These are phyloP conservation scores for Diplodus puntazzo DNA, from an alignment of 2,797 vertebrate species.

Conservation along the genomic window DNA sequence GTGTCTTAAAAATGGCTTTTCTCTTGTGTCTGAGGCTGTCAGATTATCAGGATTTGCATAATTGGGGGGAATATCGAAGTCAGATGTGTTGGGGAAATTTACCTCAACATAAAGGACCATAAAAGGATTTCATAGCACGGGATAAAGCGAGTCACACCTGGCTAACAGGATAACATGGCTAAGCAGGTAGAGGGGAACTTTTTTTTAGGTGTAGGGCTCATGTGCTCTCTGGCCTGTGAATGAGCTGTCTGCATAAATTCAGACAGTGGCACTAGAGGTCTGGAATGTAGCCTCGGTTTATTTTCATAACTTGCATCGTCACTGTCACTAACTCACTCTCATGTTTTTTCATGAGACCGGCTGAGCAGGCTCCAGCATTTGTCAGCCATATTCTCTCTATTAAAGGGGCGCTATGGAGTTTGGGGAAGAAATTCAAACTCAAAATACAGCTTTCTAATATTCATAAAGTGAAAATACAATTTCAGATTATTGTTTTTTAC, in stretches of 20 bases:
- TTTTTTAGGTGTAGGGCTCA: slow-evolving; percentile 22
- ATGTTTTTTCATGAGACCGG: neutral
- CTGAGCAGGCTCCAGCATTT: neutral
- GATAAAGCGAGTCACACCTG: slow-evolving; percentile 43
- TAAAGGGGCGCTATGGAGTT: too few relatives aligned
- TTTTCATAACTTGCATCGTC: slow-evolving; percentile 54
- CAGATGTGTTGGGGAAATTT: slow-evolving; percentile 32
- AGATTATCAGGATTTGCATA: slow-evolving; percentile 69
- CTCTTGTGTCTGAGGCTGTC: slow-evolving; percentile 31
- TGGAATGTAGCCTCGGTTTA: slow-evolving; percentile 55
- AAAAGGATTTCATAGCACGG: slow-evolving; percentile 48
- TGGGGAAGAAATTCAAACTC: too few relatives aligned
- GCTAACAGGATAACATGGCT: slow-evolving; percentile 53
- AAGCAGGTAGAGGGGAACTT: slow-evolving; percentile 17
- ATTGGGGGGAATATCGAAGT: slow-evolving; percentile 51
- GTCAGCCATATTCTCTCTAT: neutral
- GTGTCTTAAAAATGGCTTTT: slow-evolving; percentile 36
- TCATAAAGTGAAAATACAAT: too few relatives aligned
- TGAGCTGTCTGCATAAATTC: slow-evolving; percentile 40
- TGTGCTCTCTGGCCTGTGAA: slow-evolving; percentile 10
- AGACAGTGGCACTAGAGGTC: slow-evolving; percentile 34
- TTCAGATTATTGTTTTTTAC: too few relatives aligned
- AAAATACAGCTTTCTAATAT: too few relatives aligned
- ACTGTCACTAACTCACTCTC: slow-evolving; percentile 2
- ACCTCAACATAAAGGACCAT: slow-evolving; percentile 36